Evolutionary conservation across 2,888 invertebrate genomes (phyloP), one percentile per base, ranked within the genome.

Genomic region (Chelonus formosanus): DNA sequence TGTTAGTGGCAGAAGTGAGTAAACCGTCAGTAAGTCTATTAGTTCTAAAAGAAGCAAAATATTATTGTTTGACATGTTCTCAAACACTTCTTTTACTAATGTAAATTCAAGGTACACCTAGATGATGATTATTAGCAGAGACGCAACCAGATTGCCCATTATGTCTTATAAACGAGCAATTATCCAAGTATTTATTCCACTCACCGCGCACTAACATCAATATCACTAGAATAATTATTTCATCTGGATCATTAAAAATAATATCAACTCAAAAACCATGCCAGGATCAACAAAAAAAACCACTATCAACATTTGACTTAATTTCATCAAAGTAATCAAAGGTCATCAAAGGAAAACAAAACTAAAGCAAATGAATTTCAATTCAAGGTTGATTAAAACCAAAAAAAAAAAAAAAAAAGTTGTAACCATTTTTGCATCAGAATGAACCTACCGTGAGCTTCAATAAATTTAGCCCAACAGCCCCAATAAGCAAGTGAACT

Each of bases 401-500:
- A 53, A 61, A 62, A 53, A 65, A 56, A 68, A 72, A 58, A 47
- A 59, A 61, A 60, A 53, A 36, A 43, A 36, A 47, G 36, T 5
- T 35, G 53, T 44, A 61, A 63, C 67, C 67, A 70, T 50, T 53
- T 70, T 66, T 40, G 63, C 69, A 75, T 73, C 74, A 73, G 75
- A 72, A 75, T 73, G 80, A 83, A 50, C 47, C 83, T 83, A 84
- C 83, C 83, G 76, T 83, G 81, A 67, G 83, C 80, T 71, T 84
- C 84, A 75, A 83, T 80, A 76, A 83, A 84, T 79, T 82, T 83
- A 71, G 82, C 82, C 84, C 84, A 84, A 74, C 82, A 84, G 71
- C 83, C 82, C 82, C 83, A 84, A 73, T 80, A 79, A 70, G 78
- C 80, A 71, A 78, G 78, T 48, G 80, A 74, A 74, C 75, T 77